Evolutionary conservation across 2,113 vertebrate genomes (phyloP).

Genomic region (Boulengeromyrus knoepffleri): DNA sequence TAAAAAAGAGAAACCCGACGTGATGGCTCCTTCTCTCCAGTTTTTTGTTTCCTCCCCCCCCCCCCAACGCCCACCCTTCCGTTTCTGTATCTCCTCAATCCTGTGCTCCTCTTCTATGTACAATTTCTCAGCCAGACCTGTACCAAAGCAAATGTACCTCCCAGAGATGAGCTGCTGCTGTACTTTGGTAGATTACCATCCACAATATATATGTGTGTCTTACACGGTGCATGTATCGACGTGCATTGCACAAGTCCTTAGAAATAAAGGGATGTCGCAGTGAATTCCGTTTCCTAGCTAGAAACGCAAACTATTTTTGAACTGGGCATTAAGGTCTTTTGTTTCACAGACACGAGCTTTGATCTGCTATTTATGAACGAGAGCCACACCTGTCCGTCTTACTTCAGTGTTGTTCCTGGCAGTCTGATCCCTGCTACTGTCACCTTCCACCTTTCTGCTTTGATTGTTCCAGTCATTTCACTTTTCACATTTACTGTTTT

Average conservation of each 20-base stretch:
- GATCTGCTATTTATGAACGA: background rate
- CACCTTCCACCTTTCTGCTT: background rate
- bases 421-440: background rate
- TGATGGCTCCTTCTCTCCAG: background rate
- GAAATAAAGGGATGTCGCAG: background rate
- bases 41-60: no score
- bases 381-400: background rate
- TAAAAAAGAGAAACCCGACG: background rate
- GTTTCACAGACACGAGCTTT: conserved; percentile 3
- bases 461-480: background rate
- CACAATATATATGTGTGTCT: background rate
- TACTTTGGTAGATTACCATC: background rate
- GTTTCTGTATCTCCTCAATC: background rate
- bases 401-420: background rate
- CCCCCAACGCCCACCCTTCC: background rate
- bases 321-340: conserved; percentile 9
- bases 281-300: background rate
- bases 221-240: background rate
- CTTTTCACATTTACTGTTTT: background rate
- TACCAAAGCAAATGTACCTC: conserved; percentile 15
- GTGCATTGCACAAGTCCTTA: conserved; percentile 4
- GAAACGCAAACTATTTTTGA: background rate
- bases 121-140: background rate
- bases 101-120: background rate
- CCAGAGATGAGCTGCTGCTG: background rate